Percentiles rank a stretch among this genome's conserved stretches.
These are phyloP conservation scores for Drosophila algonquin DNA, from an alignment of 2,888 invertebrate genomes.

Conservation along the genomic window DNA sequence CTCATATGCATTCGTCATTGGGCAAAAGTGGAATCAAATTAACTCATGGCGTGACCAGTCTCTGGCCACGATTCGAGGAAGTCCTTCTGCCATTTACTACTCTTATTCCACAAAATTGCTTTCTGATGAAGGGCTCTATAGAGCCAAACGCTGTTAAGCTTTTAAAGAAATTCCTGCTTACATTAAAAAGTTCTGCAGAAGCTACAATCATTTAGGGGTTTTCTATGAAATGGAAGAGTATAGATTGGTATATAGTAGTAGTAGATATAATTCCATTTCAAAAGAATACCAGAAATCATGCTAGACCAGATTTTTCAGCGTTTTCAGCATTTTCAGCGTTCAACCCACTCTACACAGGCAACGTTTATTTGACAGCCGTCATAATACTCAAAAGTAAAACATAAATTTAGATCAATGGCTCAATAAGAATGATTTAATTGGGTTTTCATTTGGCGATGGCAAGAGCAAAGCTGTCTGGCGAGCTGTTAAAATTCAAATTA, in stretches of 20 bases:
- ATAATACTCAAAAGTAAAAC: constrained; percentile 37
- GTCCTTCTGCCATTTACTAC: background rate
- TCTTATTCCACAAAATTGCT: constrained; percentile 10
- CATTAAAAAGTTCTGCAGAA: background rate
- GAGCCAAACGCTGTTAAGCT: background rate
- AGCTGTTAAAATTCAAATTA: constrained; percentile 60
- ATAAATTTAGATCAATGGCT: constrained; percentile 48
- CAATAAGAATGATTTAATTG: constrained; percentile 57
- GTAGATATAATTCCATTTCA: no score
- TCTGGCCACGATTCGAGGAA: constrained; percentile 7
- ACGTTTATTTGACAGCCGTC: constrained; percentile 22
- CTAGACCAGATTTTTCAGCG: no score
- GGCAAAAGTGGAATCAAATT: constrained; percentile 1
- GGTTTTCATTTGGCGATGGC: constrained; percentile 30
- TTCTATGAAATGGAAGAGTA: background rate
- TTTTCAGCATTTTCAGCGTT: background rate
- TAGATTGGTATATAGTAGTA: no score
- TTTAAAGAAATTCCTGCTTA: background rate
- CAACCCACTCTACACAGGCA: background rate
- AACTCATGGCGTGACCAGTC: constrained; percentile 18
- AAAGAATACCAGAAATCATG: background rate
- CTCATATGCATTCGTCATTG: constrained; percentile 25
- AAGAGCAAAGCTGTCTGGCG: constrained; percentile 21
- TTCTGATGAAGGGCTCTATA: background rate
- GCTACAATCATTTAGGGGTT: background rate